Evolutionary conservation across 2,113 vertebrate genomes (phyloP), one percentile per base, ranked within the genome.

Genomic region (Hemiprocne comata): DNA sequence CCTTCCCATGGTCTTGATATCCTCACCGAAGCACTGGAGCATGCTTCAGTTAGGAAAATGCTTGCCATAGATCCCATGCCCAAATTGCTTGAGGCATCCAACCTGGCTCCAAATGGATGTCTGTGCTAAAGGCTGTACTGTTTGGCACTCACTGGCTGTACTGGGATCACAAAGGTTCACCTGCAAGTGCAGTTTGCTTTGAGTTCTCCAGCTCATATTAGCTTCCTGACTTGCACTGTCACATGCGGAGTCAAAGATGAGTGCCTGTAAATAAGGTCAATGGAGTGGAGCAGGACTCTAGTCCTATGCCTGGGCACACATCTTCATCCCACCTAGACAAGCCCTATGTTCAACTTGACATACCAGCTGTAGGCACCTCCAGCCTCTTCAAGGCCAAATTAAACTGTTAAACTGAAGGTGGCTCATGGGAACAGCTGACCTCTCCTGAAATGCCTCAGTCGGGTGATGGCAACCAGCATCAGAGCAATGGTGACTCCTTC

Each of bases 401-500:
- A 58, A 84, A 48, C 54, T 66, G 17, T 18, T 40, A 58, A 82
- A 58, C 7, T 61, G 54, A 28, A 65, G 19, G 17, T 61, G 31
- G 10, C 29, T 67, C 9, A 48, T 26, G 11, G 54, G 38, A 75
- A 53, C 17, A 57, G 11, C 19, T 61, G 54, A 2, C 3, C 17
- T 79, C 11, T 13, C 36, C 38, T 19, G 7, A 55, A 85, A n/a
- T 31, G 24, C 11, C 60, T 5, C 4, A 67, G 13, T 44, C 25
- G 21, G 20, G 11, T 34, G 24, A 84, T n/a, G 36, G 46, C 16
- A 65, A 84, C 13, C 9, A 50, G 21, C 42, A 25, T 5, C 0
- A 2, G 28, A 57, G 21, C 3, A 38, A 34, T 15, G 18, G n/a
- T 0, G 0, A 8, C n/a, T 74, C 61, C 20, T 85, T 65, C 20